These are phyloP conservation scores for Gymnocypris eckloni DNA, from an alignment of 2,797 vertebrate genomes.

Conservation along the genomic window DNA sequence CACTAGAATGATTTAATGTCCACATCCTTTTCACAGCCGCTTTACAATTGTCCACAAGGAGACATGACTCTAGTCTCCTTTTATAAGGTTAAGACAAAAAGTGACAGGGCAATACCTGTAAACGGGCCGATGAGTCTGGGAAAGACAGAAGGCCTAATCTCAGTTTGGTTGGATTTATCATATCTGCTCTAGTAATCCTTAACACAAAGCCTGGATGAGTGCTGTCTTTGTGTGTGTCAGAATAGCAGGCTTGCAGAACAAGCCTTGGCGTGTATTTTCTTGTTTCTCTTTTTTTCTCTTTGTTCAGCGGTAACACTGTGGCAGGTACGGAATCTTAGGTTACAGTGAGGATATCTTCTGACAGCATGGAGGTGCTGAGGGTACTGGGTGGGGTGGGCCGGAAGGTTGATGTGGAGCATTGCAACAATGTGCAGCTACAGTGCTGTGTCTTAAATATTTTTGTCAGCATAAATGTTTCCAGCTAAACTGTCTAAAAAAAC, in stretches of 20 bases:
- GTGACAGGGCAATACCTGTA: slow-evolving; percentile 42
- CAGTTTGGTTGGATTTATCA: slow-evolving; percentile 67
- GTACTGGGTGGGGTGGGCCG: slow-evolving; percentile 41
- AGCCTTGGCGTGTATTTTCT: slow-evolving; percentile 71
- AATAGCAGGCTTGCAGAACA: slow-evolving; percentile 72
- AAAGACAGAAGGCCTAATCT: slow-evolving; percentile 66
- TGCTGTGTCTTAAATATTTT: not conserved
- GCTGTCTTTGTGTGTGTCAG: slow-evolving; percentile 74
- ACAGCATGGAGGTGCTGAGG: slow-evolving; percentile 66
- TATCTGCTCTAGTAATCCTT: slow-evolving; percentile 76
- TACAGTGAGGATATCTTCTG: slow-evolving; percentile 68
- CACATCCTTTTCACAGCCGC: slow-evolving; percentile 7
- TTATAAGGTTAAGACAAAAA: slow-evolving; percentile 42
- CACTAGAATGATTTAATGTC: slow-evolving; percentile 34
- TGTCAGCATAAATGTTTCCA: not conserved
- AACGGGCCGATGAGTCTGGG: slow-evolving; percentile 53
- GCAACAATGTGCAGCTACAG: slow-evolving; percentile 17
- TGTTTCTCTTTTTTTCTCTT: slow-evolving; percentile 50
- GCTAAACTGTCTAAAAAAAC: not conserved
- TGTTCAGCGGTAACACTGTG: slow-evolving; percentile 65
- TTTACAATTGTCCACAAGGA: slow-evolving; percentile 23
- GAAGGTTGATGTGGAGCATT: not conserved
- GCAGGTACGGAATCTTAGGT: slow-evolving; percentile 71
- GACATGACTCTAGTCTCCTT: slow-evolving; percentile 44
- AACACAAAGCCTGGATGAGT: slow-evolving; percentile 81